These are phyloP conservation scores for Boleophthalmus pectinirostris DNA, from an alignment of 2,113 vertebrate species.

Conservation along the genomic window DNA sequence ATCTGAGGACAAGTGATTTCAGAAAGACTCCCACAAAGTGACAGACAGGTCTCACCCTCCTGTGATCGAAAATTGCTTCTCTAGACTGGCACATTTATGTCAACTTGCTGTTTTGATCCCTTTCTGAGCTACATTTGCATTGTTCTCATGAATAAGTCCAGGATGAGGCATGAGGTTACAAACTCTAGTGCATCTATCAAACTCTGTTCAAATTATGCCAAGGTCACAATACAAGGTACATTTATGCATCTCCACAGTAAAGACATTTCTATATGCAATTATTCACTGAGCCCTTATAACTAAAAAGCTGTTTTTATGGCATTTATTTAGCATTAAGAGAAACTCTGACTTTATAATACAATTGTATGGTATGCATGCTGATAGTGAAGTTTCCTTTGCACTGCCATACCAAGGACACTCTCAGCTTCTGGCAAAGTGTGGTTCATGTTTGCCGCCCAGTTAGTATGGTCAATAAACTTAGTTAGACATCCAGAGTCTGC, in stretches of 20 bases:
- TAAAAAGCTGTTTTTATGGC: no score
- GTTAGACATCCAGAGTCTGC: neutral
- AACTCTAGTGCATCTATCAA: neutral
- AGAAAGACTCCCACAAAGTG: neutral
- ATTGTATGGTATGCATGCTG: neutral
- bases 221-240: neutral
- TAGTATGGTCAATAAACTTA: neutral
- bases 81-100: constrained; percentile 2
- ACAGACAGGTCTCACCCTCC: constrained; percentile 14
- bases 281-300: no score
- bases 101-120: neutral
- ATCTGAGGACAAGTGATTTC: constrained; percentile 16
- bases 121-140: neutral
- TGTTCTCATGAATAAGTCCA: neutral
- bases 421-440: neutral
- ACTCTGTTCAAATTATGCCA: neutral
- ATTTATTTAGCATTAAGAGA: neutral
- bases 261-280: neutral
- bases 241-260: neutral
- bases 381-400: neutral
- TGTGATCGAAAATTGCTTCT: constrained; percentile 1
- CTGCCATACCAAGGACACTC: neutral
- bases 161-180: neutral
- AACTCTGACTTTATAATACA: no score
- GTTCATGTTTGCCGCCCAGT: neutral